Conservation (phyloP, 1,140 invertebrate species). For the Diorhabda carinulata region DNA sequence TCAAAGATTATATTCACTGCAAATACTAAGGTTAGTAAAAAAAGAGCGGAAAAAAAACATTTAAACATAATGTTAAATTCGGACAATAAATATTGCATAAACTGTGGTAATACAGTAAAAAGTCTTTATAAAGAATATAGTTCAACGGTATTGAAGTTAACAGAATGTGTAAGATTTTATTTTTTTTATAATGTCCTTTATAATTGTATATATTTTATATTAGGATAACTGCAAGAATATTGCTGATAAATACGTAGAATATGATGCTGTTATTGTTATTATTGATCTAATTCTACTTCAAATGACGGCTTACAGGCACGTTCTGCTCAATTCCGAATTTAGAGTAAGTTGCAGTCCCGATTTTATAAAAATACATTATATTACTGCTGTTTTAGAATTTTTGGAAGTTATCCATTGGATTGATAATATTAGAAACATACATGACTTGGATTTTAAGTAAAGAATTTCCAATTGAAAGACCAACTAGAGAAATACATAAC, state of each 20-base stretch:
- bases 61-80: no score
- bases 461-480: constrained; percentile 26
- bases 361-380: not conserved
- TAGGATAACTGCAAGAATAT: constrained; percentile 67
- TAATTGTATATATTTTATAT: constrained; percentile 39
- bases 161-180: constrained; percentile 64
- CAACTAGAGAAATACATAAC: not conserved
- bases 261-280: constrained; percentile 77
- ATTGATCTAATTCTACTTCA: constrained; percentile 78
- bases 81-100: constrained; percentile 54
- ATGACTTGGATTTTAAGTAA: constrained; percentile 49
- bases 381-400: constrained; percentile 51
- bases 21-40: no score
- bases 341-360: constrained; percentile 49
- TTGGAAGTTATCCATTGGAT: constrained; percentile 59
- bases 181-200: constrained; percentile 19
- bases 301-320: constrained; percentile 74
- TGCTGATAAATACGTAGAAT: constrained; percentile 87
- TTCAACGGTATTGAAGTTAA: constrained; percentile 64
- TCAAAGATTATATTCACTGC: no score
- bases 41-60: no score
- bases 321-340: constrained; percentile 73
- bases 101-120: constrained; percentile 59
- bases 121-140: constrained; percentile 66
- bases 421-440: constrained; percentile 59